phyloP scores from a whole-genome alignment of 2,888 invertebrate genomes.

The Hylaea fasciaria region DNA sequence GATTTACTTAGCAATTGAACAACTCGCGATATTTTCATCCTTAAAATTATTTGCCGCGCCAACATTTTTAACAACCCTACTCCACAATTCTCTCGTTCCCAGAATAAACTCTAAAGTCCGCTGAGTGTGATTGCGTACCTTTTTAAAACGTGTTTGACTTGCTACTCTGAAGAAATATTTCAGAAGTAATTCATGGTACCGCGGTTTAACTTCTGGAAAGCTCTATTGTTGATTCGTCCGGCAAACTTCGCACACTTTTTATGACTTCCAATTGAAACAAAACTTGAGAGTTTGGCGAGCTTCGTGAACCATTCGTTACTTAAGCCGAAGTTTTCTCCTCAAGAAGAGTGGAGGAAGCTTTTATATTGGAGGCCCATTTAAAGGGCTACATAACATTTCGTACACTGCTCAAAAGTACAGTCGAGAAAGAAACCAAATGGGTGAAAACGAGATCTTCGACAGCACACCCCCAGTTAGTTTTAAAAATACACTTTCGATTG shows the following conservation, averaged over 20 bases:
- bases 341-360: no score
- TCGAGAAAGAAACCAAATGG: no score
- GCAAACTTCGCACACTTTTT: slow-evolving; percentile 11
- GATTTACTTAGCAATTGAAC: no score
- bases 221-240: slow-evolving; percentile 1
- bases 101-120: slow-evolving; percentile 48
- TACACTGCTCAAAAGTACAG: no score
- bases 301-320: neutral
- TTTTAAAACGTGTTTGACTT: slow-evolving; percentile 52
- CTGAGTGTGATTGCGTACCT: slow-evolving; percentile 51
- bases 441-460: no score
- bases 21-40: no score
- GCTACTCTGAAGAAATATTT: slow-evolving; percentile 43
- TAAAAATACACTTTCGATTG: no score
- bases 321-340: no score
- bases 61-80: neutral
- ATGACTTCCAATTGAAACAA: slow-evolving; percentile 5
- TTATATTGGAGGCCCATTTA: no score
- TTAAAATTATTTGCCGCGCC: no score
- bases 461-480: no score
- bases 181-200: slow-evolving; percentile 19
- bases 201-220: slow-evolving; percentile 10
- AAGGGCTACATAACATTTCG: no score
- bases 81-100: slow-evolving; percentile 23
- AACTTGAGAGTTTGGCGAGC: neutral